A percentile compares a stretch with the other conserved stretches of the same genome.
Evolutionary conservation across 2,888 invertebrate genomes (phyloP).

Genomic region (Drosophila meridionalis): DNA sequence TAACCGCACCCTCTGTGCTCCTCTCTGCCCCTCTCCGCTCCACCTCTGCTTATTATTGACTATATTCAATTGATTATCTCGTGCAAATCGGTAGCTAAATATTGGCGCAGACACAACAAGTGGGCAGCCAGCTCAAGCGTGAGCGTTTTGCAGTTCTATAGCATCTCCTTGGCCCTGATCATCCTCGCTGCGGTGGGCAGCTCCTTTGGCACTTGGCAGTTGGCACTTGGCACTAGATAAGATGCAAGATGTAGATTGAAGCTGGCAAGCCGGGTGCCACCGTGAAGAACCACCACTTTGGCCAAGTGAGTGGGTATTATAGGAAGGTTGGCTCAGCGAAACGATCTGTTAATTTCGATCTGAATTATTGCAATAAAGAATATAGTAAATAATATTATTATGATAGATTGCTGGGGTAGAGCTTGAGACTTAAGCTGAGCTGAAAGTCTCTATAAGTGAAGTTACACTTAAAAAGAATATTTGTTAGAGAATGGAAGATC

Average conservation of each 20-base stretch:
- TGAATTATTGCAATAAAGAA: neutral
- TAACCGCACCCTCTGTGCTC: neutral
- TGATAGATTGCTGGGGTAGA: neutral
- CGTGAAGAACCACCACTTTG: conserved; percentile 41
- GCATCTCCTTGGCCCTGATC: conserved; percentile 1
- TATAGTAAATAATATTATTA: neutral
- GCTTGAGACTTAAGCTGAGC: neutral
- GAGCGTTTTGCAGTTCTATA: conserved; percentile 24
- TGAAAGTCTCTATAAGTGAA: neutral
- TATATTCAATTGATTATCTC: conserved; percentile 78
- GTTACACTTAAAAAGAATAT: no score
- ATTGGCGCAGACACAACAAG: conserved; percentile 74
- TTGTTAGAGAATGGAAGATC: no score
- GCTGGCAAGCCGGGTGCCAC: conserved; percentile 58
- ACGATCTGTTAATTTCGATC: conserved; percentile 10
- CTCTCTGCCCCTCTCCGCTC: neutral
- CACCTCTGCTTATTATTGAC: conserved; percentile 65
- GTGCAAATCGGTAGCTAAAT: conserved; percentile 77
- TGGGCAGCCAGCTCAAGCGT: conserved; percentile 60
- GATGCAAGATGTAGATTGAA: conserved; percentile 47
- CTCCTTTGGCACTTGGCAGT: conserved; percentile 68
- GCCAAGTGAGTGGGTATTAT: conserved; percentile 21
- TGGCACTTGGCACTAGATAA: conserved; percentile 59
- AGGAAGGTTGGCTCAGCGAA: neutral
- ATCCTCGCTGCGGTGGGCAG: conserved; percentile 40